Base-by-base conservation (phyloP, 2,113 vertebrate genomes). In the Anoura caudifer region DNA sequence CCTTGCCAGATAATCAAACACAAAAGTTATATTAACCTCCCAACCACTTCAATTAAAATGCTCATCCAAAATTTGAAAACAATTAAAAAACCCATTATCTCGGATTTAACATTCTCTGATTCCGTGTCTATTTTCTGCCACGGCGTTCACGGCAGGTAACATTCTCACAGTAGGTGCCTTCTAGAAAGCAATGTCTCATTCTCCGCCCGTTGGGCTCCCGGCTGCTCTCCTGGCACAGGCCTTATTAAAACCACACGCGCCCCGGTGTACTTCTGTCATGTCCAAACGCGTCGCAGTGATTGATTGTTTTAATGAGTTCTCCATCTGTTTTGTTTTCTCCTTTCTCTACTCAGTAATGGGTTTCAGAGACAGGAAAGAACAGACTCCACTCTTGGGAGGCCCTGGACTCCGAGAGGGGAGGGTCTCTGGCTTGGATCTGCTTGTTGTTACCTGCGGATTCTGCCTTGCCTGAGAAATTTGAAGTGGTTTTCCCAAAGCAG, bases 251-350 rank as follows among this genome's bases (percentile, higher is more conserved):
- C 81, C 77, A n/a, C 80, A 87, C 94, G 52, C 33, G 91, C 95
- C 96, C 98, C 76, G n/a, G 95, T 95, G 92, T 96, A 97, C 97
- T 94, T 98, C 96, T 75, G 94, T 76, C 11, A 36, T 95, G 94
- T 98, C 97, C 95, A 97, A 98, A 97, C 98, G 97, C 97, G 90
- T 87, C 43, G 52, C 83, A 90, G 84, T 97, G 98, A 98, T 97
- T 98, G 98, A 98, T 98, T 97, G 93, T 95, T 97, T 98, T 98
- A 98, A 98, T 97, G 97, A 98, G 97, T 96, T 97, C 97, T 96
- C 98, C 96, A 96, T 97, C 96, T 97, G 97, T 87, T 97, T 98
- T 95, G 33, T 85, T 92, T 97, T 95, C 92, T 96, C 94, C 41
- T 95, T 50, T 87, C 94, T 85, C 63, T 33, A 19, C 73, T 54